Base-by-base conservation (phyloP, 2,888 invertebrate genomes). In the Drosophila formosana region DNA sequence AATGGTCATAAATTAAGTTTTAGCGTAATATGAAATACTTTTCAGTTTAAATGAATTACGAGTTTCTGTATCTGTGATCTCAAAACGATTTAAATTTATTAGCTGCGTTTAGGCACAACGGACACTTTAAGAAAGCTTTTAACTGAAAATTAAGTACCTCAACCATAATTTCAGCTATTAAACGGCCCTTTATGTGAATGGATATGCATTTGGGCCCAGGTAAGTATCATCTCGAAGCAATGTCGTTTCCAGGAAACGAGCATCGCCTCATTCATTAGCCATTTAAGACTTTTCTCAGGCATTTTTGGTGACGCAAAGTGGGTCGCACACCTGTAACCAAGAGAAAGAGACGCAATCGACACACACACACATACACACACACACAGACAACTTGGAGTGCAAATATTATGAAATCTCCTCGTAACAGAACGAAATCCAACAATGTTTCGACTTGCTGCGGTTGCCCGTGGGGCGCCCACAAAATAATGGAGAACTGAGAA, bases 381-480 rank as follows among this genome's bases (percentile, higher is more conserved):
- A 37, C 1, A 45, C 26, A 63, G 1, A 56, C 45, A 45, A 23
- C 45, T 34, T 46, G 34, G 64, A 78, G 69, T 74, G 80, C 73
- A 80, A 86, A 89, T 88, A 88, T 88, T 84, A 84, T 83, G 89
- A 84, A 84, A 84, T 84, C 62, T 66, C 73, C 70, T 70, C 65
- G 53, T 64, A 70, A 68, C 56, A 66, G 64, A 75, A 78, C 72
- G 75, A 73, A 82, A 88, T 82, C 67, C 75, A 82, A 62, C 66
- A 65, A 56, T 45, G 61, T 58, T 51, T 45, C 52, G 28, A 50
- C 37, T 47, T n/a, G 43, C 26, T 45, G 34, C 34, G 25, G 39
- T 28, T 46, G 72, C 62, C 74, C 25, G 45, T 55, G 53, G 62
- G 65, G 63, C 45, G 60, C 46, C 34, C 51, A 70, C 56, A 50